A percentile compares a stretch with the other conserved stretches of the same genome.
These are phyloP conservation scores for Pyrocephalus nanus DNA, from an alignment of 2,797 vertebrate genomes.

Conservation along the genomic window DNA sequence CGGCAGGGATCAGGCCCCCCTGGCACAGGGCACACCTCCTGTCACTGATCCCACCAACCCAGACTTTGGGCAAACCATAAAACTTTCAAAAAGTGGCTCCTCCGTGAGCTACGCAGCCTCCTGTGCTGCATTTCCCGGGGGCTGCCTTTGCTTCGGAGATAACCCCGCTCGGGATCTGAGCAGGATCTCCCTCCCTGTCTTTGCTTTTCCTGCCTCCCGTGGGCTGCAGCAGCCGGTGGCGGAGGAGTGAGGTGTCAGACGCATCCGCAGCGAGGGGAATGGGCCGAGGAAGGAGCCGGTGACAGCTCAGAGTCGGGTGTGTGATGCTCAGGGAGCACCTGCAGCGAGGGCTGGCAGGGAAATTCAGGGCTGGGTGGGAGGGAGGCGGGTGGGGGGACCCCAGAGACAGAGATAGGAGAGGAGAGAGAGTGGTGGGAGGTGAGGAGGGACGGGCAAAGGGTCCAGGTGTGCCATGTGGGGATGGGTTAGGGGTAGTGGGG, in stretches of 20 bases:
- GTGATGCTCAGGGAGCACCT: neutral
- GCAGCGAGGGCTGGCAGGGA: accelerated
- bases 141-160: neutral
- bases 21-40: neutral
- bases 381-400: neutral
- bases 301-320: neutral
- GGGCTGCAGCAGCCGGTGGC: neutral
- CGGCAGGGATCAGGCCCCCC: neutral
- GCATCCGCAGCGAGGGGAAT: accelerated
- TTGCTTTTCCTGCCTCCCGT: neutral
- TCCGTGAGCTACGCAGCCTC: neutral
- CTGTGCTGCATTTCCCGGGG: accelerated
- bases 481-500: neutral
- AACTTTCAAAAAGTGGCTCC: neutral
- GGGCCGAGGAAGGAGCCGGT: neutral
- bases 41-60: neutral
- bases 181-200: neutral
- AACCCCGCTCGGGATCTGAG: accelerated
- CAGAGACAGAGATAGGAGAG: neutral
- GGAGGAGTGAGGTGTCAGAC: neutral
- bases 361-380: neutral
- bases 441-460: neutral
- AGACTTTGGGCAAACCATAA: neutral
- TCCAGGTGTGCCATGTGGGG: neutral
- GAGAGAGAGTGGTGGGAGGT: neutral